Evolutionary conservation across 2,888 invertebrate genomes (phyloP), one percentile per base, ranked within the genome.

Genomic region (Leptothorax acervorum): DNA sequence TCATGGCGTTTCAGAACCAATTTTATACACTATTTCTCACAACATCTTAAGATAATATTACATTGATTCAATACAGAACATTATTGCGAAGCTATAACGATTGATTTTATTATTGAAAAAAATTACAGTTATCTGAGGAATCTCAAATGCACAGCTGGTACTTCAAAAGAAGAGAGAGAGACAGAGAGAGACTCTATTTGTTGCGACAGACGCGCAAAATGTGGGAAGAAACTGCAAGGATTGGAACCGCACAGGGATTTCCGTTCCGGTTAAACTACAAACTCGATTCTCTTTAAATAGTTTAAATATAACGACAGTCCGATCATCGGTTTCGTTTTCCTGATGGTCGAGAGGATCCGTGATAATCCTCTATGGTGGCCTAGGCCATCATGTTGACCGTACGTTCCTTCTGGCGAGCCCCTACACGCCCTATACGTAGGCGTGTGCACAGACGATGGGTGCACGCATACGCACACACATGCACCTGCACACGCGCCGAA

Each of bases 401-500:
- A 31, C 75, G 48, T 82, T 85, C 51, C 60, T 68, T 71, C 82
- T 76, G 8, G 18, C 45, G 79, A 73, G 68, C 74, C 84, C 84
- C 86, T 86, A 85, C 82, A 75, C 62, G 71, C 71, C 81, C 88
- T 86, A 89, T 85, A 89, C 85, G 87, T 87, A 85, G 88, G 81
- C 78, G 75, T 57, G 70, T 76, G 82, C 75, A 70, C 48, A 60
- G 18, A 35, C 23, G 28, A 12, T 62, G 45, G 81, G 74, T 70
- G 63, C 71, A 70, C 82, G 35, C 42, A 31, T 78, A 85, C 84
- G 75, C 86, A 65, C 84, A 65, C 63, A 11, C 65, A 8, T 66
- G n/a, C 62, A 42, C 48, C 74, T 78, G 51, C 90, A 90, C 91
- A 87, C 88, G 91, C 87, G 92, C 92, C 91, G 92, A 91, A 92